phyloP scores from a whole-genome alignment of 92 coral and sea anemone genomes.

The Umimayanthus kanabou region DNA sequence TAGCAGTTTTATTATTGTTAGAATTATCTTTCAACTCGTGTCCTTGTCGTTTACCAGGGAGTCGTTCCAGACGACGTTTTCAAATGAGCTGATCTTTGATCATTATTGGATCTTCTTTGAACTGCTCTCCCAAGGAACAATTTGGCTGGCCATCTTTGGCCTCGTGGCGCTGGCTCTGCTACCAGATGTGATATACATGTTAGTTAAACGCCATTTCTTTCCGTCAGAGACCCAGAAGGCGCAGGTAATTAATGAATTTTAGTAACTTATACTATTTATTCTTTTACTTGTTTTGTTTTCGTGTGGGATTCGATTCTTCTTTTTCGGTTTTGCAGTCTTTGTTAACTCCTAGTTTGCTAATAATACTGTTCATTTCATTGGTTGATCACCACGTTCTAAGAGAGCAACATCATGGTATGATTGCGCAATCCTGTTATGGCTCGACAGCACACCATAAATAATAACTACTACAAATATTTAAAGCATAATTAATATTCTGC shows the following conservation, averaged over 20 bases:
- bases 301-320: not conserved
- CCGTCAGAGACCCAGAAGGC: conserved; percentile 89
- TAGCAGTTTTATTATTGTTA: too few relatives aligned
- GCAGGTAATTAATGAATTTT: conserved; percentile 65
- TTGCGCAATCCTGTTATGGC: not conserved
- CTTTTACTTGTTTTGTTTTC: too few relatives aligned
- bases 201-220: conserved; percentile 74
- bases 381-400: not conserved
- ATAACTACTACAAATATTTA: not conserved
- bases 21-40: too few relatives aligned
- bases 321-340: not conserved
- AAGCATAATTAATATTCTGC: not conserved
- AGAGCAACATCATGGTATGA: not conserved
- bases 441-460: not conserved
- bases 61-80: conserved; percentile 59
- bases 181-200: conserved; percentile 86
- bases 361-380: not conserved
- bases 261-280: too few relatives aligned
- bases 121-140: conserved; percentile 68
- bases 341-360: too few relatives aligned
- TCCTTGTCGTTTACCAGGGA: conserved; percentile 54
- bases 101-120: conserved; percentile 77
- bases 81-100: conserved; percentile 62
- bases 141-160: conserved; percentile 78
- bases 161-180: conserved; percentile 62